phyloP scores from a whole-genome alignment of 2,888 invertebrate genomes.

The Lepidocyrtinus sp. region DNA sequence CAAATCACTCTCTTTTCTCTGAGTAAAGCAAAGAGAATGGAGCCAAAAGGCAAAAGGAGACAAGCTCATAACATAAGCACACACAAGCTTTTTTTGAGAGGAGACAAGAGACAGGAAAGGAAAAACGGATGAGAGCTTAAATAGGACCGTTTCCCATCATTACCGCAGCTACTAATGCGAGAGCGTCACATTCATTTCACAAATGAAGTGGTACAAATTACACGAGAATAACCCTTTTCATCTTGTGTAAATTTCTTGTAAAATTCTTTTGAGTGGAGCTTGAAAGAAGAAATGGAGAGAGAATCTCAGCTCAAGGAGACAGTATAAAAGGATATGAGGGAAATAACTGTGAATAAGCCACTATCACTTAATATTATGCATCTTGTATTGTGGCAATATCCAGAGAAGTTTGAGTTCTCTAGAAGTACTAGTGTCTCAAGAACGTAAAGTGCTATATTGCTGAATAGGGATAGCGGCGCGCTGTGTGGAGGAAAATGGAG shows the following conservation, averaged over 20 bases:
- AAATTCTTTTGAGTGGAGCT: slow-evolving; percentile 54
- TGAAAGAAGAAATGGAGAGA: slow-evolving; percentile 35
- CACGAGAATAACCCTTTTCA: slow-evolving; percentile 63
- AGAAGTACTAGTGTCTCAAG: too few species aligned
- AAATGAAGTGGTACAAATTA: slow-evolving; percentile 65
- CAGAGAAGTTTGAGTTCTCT: too few species aligned
- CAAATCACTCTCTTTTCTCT: slow-evolving; percentile 49
- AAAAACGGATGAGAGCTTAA: slow-evolving; percentile 64
- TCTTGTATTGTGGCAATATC: background rate
- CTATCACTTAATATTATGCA: slow-evolving; percentile 14
- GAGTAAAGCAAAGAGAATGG: too few species aligned
- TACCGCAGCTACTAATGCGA: slow-evolving; percentile 64
- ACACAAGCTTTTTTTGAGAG: slow-evolving; percentile 2
- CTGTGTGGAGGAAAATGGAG: slow-evolving; percentile 33
- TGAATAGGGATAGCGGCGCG: background rate
- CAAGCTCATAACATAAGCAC: background rate
- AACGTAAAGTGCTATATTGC: background rate
- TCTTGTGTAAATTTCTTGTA: slow-evolving; percentile 62
- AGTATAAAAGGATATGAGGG: slow-evolving; percentile 14
- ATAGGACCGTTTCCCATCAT: slow-evolving; percentile 64
- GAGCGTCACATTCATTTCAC: slow-evolving; percentile 65
- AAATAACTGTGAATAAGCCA: slow-evolving; percentile 15
- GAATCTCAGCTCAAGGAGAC: slow-evolving; percentile 17
- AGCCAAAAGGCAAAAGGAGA: slow-evolving; percentile 41
- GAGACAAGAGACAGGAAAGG: slow-evolving; percentile 57